phyloP scores from a whole-genome alignment of 1,140 invertebrate species.

The Helicorthomorpha holstii region DNA sequence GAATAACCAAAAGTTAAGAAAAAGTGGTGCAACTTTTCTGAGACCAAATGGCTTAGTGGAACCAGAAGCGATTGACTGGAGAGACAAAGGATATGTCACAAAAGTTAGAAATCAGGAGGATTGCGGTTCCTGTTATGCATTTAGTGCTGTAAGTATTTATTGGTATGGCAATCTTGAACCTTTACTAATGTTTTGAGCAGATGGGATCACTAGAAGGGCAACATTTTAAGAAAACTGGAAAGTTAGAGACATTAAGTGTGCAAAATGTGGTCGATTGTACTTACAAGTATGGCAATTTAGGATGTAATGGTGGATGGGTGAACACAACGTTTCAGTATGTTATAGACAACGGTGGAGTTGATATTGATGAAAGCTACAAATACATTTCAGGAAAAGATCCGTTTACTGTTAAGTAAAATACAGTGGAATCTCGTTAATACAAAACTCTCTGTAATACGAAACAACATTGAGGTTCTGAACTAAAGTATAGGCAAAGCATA shows the following conservation, averaged over 20 bases:
- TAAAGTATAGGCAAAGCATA: too few species aligned
- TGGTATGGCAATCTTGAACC: too few species aligned
- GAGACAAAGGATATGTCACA: slow-evolving; percentile 24
- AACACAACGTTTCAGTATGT: slow-evolving; percentile 43
- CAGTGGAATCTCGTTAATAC: too few species aligned
- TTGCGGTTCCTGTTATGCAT: slow-evolving; percentile 29
- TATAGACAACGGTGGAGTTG: slow-evolving; percentile 43
- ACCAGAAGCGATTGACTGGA: slow-evolving; percentile 27
- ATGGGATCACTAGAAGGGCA: slow-evolving; percentile 12
- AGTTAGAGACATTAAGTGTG: slow-evolving; percentile 14
- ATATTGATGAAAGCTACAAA: slow-evolving; percentile 35
- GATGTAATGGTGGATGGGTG: slow-evolving; percentile 49
- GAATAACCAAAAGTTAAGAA: too few species aligned
- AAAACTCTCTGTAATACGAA: too few species aligned
- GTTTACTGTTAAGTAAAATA: slow-evolving; percentile 6
- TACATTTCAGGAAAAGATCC: slow-evolving; percentile 21
- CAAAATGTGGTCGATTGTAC: slow-evolving; percentile 20
- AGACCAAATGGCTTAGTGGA: too few species aligned
- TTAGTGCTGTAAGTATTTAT: too few species aligned
- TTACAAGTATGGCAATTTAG: slow-evolving; percentile 33
- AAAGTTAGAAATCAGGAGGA: slow-evolving; percentile 27
- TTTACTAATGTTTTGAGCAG: too few species aligned
- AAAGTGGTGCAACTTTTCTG: too few species aligned
- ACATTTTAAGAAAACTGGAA: slow-evolving; percentile 10
- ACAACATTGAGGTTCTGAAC: too few species aligned